Base-by-base conservation (phyloP, 2,113 vertebrate species). In the Phylloscopus trochilus region DNA sequence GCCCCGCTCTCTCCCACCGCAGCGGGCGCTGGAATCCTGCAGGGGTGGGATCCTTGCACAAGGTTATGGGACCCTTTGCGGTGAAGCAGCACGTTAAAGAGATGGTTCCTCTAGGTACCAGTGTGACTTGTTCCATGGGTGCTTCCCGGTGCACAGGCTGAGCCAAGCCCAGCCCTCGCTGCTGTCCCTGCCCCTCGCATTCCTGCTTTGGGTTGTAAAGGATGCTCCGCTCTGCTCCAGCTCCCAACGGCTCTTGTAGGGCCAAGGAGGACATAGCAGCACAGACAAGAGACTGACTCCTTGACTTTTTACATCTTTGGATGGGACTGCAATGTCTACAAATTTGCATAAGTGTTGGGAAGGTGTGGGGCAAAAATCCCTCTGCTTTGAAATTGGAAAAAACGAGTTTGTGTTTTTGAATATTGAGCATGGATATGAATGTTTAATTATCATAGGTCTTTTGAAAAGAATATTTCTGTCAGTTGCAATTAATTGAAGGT, bases 191-290 rank as follows among this genome's bases (percentile, higher is more conserved):
- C 28, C 15, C n/a, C 13, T 27, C 14, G 7, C 5, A 13, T 28
- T 35, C 26, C 74, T 24, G 62, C 26, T 37, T 14, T n/a, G 49
- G 3, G 5, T 27, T 10, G 5, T 30, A 16, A 46, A 1, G 3
- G 60, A 6, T 60, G 6, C 22, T 24, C 6, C 0, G 0, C 23
- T 31, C 37, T 26, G 47, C 46, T 52, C 17, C 58, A 33, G n/a
- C 59, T 53, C 35, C 1, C 1, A 27, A 63, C 0, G 0, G 19
- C 49, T 41, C 24, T 13, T 27, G 37, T 2, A 12, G 39, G 41
- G 35, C 49, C 16, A 16, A 1, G 0, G 39, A 13, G 47, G 18
- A 10, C 24, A 1, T 2, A 15, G 30, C 0, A 62, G 18, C 21
- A 3, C 2, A 26, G 51, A 35, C 14, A 10, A n/a, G 53, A 49